These are phyloP conservation scores for Doryteuthis pealeii DNA, from an alignment of 1,140 invertebrate species.

Conservation along the genomic window DNA sequence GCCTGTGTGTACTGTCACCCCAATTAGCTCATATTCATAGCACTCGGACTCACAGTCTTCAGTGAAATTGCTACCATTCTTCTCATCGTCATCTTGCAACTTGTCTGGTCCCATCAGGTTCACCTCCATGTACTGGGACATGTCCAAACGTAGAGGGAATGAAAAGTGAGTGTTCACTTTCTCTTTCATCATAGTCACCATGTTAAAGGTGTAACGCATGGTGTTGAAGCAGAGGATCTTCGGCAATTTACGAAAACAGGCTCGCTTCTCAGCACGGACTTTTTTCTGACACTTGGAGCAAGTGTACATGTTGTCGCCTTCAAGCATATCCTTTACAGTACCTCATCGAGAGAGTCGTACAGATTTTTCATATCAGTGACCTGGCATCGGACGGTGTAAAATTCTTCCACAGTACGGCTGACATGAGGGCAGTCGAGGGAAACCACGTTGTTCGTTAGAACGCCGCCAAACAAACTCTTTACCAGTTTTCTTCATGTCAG, in stretches of 20 bases:
- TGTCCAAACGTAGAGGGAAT: constrained; percentile 89
- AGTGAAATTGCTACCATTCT: constrained; percentile 57
- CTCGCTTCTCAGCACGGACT: constrained; percentile 89
- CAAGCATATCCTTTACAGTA: constrained; percentile 92
- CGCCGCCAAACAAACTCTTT: constrained; percentile 89
- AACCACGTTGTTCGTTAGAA: constrained; percentile 91
- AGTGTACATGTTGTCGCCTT: constrained; percentile 97
- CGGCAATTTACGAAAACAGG: constrained; percentile 91
- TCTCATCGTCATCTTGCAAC: constrained; percentile 52
- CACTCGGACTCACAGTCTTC: constrained; percentile 59
- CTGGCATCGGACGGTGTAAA: constrained; percentile 93
- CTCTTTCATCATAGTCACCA: constrained; percentile 95
- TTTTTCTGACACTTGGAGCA: constrained; percentile 93
- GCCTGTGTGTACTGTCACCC: constrained; percentile 94
- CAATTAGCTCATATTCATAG: constrained; percentile 88
- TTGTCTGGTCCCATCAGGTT: constrained; percentile 74
- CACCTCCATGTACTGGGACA: constrained; percentile 93
- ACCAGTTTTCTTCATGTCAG: constrained; percentile 84
- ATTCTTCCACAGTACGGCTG: constrained; percentile 89
- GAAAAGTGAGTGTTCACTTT: constrained; percentile 97
- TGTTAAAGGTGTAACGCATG: constrained; percentile 97
- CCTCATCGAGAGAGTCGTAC: constrained; percentile 91
- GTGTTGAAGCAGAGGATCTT: constrained; percentile 94
- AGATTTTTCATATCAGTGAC: constrained; percentile 95
- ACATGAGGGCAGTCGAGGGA: constrained; percentile 90